Evolutionary conservation across 2,797 vertebrate species (phyloP), one percentile per base, ranked within the genome.

Genomic region (Microchirus variegatus): DNA sequence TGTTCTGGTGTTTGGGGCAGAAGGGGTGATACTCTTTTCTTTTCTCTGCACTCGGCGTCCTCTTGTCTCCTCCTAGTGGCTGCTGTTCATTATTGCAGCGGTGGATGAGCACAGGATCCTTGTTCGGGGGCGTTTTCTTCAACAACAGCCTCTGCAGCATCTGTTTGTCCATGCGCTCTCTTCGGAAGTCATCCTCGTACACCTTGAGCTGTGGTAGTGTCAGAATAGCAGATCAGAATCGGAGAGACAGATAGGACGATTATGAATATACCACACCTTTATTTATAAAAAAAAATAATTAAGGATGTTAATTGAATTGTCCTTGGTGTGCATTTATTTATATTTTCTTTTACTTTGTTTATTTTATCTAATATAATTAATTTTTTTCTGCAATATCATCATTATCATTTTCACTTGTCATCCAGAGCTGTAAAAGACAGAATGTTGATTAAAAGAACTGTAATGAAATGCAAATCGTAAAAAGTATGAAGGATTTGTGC

Each of bases 121-220:
- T 87, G 58, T 57, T 57, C 0, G 45, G 61, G 9, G 75, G 56
- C 0, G 81, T 65, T 63, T 94, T 93, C 70, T 91, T 93, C 78
- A 92, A 58, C 67, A 94, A 59, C 60, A 95, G 84, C 36, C 91
- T 81, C 84, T 95, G 93, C 64, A 94, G 87, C 53, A 94, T 76
- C 82, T 93, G 92, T 66, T 95, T 95, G 77, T 95, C 93, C 0
- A 92, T 93, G 0, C 89, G 87, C 73, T 94, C 93, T 66, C 91
- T 86, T 53, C 87, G 75, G 73, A 95, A 94, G 83, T 94, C 93
- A 42, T 94, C 93, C 63, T 94, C 93, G 16, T 95, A 95, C 5
- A 93, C 79, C 83, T 94, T 94, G 42, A 94, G 88, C 93, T 95
- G 72, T 3, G 31, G 22, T 1, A 31, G 55, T 22, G 40, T 47